Evolutionary conservation across 30 jellyfish, hydroid and myxozoan genomes (phyloP).

Genomic region (Aurelia coerulea): DNA sequence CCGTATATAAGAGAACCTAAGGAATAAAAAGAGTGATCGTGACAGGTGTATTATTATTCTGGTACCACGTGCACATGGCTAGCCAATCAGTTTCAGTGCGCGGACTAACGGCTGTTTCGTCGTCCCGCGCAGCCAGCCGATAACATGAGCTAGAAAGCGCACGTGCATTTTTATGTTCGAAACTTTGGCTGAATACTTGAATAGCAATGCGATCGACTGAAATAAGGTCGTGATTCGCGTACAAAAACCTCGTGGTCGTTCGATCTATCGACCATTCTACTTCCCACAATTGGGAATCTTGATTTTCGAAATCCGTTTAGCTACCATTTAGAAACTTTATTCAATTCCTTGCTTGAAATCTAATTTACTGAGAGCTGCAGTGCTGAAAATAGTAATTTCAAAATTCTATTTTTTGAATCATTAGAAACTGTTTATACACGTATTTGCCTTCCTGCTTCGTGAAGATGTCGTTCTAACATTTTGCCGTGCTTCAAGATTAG

Average conservation of each 20-base stretch:
- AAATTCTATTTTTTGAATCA: too few species aligned
- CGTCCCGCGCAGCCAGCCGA: conserved; percentile 45
- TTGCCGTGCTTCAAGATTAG: too few species aligned
- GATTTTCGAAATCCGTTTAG: too few species aligned
- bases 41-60: conserved; percentile 81
- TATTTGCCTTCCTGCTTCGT: too few species aligned
- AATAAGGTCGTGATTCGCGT: not conserved
- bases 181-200: not conserved
- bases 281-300: too few species aligned
- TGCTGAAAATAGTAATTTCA: too few species aligned
- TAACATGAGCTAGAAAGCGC: conserved; percentile 3
- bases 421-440: too few species aligned
- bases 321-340: too few species aligned
- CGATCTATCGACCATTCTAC: not conserved
- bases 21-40: conserved; percentile 44
- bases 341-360: too few species aligned
- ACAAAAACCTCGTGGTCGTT: conserved; percentile 3
- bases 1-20: conserved; percentile 83
- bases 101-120: conserved; percentile 54
- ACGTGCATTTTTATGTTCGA: conserved; percentile 23
- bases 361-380: too few species aligned
- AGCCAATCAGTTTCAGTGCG: conserved; percentile 62
- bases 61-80: conserved; percentile 77
- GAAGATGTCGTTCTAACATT: too few species aligned
- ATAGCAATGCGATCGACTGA: not conserved